Conservation (phyloP, 2,113 vertebrate species). For the Colistium nudipinnis region DNA sequence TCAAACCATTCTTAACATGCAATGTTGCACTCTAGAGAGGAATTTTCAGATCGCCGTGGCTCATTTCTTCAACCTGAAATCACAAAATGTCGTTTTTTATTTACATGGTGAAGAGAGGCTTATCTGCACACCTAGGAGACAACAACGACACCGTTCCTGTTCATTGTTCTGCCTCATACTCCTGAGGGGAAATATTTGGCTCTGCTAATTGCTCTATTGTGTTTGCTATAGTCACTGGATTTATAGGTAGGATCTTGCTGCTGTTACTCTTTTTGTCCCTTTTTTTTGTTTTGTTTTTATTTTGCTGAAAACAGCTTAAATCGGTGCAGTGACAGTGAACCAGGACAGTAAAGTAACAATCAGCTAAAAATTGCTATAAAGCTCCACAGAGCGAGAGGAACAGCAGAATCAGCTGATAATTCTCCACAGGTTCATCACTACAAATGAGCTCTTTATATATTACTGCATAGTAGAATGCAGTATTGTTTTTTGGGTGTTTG, state of each 20-base stretch:
- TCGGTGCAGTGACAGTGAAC: background rate
- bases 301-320: background rate
- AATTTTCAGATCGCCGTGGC: background rate
- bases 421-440: background rate
- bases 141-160: too few species aligned
- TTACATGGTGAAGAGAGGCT: background rate
- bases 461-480: too few species aligned
- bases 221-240: background rate
- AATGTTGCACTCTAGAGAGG: background rate
- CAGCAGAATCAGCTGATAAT: background rate
- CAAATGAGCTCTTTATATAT: background rate
- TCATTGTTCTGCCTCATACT: background rate
- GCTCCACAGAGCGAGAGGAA: background rate
- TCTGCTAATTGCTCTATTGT: background rate
- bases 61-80: background rate
- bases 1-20: constrained; percentile 13
- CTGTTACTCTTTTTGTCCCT: too few species aligned
- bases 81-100: background rate
- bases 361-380: background rate
- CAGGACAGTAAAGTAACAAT: background rate
- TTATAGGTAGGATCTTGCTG: background rate
- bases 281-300: background rate
- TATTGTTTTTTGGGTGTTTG: too few species aligned
- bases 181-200: background rate
- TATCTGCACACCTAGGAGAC: background rate